Evolutionary conservation across 2,888 invertebrate genomes (phyloP), one percentile per base, ranked within the genome.

Genomic region (Harpalus rufipes): DNA sequence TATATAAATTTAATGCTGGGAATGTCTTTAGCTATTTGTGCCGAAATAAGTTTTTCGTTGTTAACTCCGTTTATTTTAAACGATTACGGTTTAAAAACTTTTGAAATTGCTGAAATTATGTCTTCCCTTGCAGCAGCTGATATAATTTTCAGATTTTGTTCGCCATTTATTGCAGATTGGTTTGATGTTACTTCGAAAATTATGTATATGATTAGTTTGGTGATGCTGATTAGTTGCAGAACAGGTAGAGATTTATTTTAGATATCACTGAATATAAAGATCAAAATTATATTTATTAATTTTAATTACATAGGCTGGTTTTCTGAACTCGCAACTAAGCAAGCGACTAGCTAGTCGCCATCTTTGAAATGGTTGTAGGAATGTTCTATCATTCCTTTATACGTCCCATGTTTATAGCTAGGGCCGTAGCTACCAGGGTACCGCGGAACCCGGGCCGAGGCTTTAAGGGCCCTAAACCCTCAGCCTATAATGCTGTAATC

Each of bases 1-100:
- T 95, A 94, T 88, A 92, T 95, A 0, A 95, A 94, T 87, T 94
- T 95, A 86, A 92, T 95, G 91, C 85, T 95, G 68, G 95, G 95
- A 14, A 91, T 95, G 89, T 94, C 95, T 0, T 89, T 95, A 51
- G 95, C 95, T 0, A 92, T 94, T 7, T 94, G 94, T 87, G 94
- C 94, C 0, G 95, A 95, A 89, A 92, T 94, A 0, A 95, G 95
- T 88, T 95, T 95, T 88, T 93, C 95, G 0, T 89, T 94, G 12
- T 88, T 95, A 74, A 92, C 94, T 5, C 95, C 95, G 1, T 94
- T 95, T 74, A 95, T 95, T 85, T 90, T 95, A 16, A 92, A 91
- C 63, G 95, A 95, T 87, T 93, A 94, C 91, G 89, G 92, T 21
- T 93, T 94, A 87, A 90, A 91, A 44, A 94, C 93, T 0, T 88